Percentiles rank a stretch among this genome's conserved stretches.
Evolutionary conservation across 2,797 vertebrate species (phyloP).

Genomic region (Craterocephalus amniculus): DNA sequence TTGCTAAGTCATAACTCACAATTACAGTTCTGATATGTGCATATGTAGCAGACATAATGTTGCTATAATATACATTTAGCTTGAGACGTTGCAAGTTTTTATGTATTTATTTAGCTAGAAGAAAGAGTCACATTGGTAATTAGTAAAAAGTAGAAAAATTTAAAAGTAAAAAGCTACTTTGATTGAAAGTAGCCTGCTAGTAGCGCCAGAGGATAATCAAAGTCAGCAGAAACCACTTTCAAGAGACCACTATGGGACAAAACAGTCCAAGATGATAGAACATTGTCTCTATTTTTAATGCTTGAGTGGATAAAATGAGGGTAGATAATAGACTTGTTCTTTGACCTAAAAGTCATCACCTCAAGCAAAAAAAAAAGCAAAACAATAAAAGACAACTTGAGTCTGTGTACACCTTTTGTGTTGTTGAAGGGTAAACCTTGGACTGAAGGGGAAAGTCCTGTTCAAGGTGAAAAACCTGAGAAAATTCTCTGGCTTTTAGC

Average conservation of each 20-base stretch:
- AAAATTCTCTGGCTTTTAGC: constrained; percentile 26
- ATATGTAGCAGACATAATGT: neutral
- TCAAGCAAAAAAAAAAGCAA: constrained; percentile 4
- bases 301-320: neutral
- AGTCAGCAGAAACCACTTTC: neutral
- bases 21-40: neutral
- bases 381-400: constrained; percentile 3
- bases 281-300: too few species aligned
- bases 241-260: neutral
- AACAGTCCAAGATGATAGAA: neutral
- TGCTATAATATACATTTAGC: neutral
- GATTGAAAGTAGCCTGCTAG: neutral
- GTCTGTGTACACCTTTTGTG: constrained; percentile 1
- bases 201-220: neutral
- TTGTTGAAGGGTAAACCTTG: neutral
- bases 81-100: neutral
- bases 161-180: too few species aligned
- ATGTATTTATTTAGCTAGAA: neutral
- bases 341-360: constrained; percentile 4
- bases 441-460: constrained; percentile 1
- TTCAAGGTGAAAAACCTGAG: constrained; percentile 21
- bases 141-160: too few species aligned
- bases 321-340: neutral
- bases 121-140: neutral
- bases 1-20: neutral